phyloP scores from a whole-genome alignment of 2,113 vertebrate genomes.

The Chrysochloris asiatica region DNA sequence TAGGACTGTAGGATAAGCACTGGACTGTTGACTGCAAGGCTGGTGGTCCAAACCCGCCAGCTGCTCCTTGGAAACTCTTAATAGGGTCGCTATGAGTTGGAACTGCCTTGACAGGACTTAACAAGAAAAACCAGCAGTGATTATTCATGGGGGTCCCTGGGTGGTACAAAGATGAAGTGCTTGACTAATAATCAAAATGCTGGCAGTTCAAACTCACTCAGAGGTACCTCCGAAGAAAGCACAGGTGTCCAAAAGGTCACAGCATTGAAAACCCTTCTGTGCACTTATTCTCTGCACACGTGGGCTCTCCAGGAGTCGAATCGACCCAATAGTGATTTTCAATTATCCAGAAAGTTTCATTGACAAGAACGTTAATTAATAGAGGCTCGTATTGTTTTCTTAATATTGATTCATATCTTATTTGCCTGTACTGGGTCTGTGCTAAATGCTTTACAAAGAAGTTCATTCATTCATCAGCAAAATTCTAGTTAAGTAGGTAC shows the following conservation, averaged over 20 bases:
- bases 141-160: not conserved
- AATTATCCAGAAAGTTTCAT: not conserved
- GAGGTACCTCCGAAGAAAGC: not conserved
- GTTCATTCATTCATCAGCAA: too few relatives aligned
- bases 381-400: not conserved
- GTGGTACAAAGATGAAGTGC: not conserved
- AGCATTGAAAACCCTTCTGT: not conserved
- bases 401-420: not conserved
- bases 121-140: too few relatives aligned
- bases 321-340: not conserved
- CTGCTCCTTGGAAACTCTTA: too few relatives aligned
- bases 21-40: too few relatives aligned
- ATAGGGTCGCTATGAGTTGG: too few relatives aligned
- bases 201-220: not conserved
- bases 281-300: not conserved
- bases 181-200: not conserved
- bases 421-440: not conserved
- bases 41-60: too few relatives aligned
- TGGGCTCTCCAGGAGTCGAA: not conserved
- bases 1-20: too few relatives aligned
- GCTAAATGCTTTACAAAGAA: not conserved
- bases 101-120: too few relatives aligned
- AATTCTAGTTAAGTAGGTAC: not conserved
- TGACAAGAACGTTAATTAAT: not conserved
- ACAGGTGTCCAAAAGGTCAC: not conserved